Evolutionary conservation across 2,888 invertebrate genomes (phyloP).

Genomic region (Chrysodeixis includens): DNA sequence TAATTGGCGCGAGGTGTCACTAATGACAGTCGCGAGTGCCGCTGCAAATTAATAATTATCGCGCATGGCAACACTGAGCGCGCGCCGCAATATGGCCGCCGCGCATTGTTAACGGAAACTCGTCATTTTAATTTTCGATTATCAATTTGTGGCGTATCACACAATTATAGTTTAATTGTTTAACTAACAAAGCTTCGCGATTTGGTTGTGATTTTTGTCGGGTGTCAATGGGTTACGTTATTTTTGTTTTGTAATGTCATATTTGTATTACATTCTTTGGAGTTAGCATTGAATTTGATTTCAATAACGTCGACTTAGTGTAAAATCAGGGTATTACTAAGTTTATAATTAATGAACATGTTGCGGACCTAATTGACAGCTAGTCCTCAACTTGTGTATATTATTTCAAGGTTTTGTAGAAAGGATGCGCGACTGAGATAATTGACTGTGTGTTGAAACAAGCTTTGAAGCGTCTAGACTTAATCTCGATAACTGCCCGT

Average conservation of each 20-base stretch:
- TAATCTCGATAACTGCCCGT: slow-evolving; percentile 19
- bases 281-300: slow-evolving; percentile 16
- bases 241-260: slow-evolving; percentile 39
- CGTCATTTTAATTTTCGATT: slow-evolving; percentile 75
- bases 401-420: slow-evolving; percentile 10
- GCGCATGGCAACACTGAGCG: slow-evolving; percentile 86
- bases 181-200: slow-evolving; percentile 49
- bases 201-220: slow-evolving; percentile 49
- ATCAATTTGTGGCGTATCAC: slow-evolving; percentile 60
- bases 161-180: slow-evolving; percentile 54
- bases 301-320: not conserved
- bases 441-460: slow-evolving; percentile 25
- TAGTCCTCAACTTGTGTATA: slow-evolving; percentile 10
- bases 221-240: slow-evolving; percentile 44
- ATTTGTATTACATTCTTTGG: slow-evolving; percentile 22
- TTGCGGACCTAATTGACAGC: slow-evolving; percentile 22
- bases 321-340: slow-evolving; percentile 11
- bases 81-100: slow-evolving; percentile 83
- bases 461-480: slow-evolving; percentile 30
- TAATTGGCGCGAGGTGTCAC: slow-evolving; percentile 89
- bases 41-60: slow-evolving; percentile 88
- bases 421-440: slow-evolving; percentile 20
- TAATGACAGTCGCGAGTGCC: slow-evolving; percentile 83
- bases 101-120: slow-evolving; percentile 78
- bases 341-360: slow-evolving; percentile 12